phyloP scores from a whole-genome alignment of 2,797 vertebrate genomes.

The Pipistrellus kuhlii region DNA sequence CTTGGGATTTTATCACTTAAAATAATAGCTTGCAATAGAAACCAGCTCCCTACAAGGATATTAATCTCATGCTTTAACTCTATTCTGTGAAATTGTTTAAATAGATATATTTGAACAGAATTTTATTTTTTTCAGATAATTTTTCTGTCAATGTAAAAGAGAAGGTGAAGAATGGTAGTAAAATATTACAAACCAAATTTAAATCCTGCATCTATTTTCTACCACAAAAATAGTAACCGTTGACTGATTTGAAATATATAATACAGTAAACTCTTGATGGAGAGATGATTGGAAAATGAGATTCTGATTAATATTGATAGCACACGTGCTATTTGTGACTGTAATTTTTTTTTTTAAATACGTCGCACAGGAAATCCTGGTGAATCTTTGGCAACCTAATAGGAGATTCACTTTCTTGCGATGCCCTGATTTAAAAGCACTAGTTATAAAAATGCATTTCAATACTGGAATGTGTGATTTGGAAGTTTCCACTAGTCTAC shows the following conservation, averaged over 20 bases:
- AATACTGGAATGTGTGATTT: background rate
- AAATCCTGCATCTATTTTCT: slow-evolving; percentile 42
- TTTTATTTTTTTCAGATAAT: slow-evolving; percentile 60
- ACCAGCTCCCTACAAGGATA: slow-evolving; percentile 43
- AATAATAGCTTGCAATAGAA: slow-evolving; percentile 65
- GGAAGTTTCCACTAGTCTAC: background rate
- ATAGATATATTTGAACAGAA: slow-evolving; percentile 52
- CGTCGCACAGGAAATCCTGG: background rate
- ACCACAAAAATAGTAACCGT: background rate
- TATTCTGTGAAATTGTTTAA: slow-evolving; percentile 56
- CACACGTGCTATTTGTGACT: background rate
- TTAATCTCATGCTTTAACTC: slow-evolving; percentile 44
- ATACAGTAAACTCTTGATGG: background rate
- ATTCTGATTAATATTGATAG: background rate
- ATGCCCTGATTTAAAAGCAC: background rate
- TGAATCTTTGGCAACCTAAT: background rate
- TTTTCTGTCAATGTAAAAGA: slow-evolving; percentile 1
- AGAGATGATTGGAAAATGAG: background rate
- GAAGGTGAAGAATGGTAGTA: slow-evolving; percentile 26
- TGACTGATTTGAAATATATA: background rate
- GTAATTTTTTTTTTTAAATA: background rate
- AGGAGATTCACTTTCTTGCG: background rate
- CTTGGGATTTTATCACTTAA: slow-evolving; percentile 65
- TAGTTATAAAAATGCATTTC: slow-evolving; percentile 15
- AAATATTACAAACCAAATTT: slow-evolving; percentile 48